A percentile compares a stretch with the other conserved stretches of the same genome.
Conservation (phyloP, 2,888 invertebrate species). For the Ceramica pisi region DNA sequence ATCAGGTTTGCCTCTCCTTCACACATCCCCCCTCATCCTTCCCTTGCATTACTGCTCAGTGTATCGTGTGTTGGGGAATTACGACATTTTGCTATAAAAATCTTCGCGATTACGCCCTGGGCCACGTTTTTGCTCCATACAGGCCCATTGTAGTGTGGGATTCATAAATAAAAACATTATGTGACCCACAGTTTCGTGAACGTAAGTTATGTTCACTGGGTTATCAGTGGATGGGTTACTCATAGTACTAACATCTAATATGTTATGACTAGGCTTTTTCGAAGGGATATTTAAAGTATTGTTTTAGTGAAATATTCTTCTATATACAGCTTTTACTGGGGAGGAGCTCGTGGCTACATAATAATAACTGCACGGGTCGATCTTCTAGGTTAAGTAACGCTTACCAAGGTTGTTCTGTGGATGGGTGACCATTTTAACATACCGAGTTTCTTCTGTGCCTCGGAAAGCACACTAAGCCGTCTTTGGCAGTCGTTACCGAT, state of each 20-base stretch:
- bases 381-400: too few species aligned
- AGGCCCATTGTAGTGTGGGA: slow-evolving; percentile 27
- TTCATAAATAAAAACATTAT: slow-evolving; percentile 33
- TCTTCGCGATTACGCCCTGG: slow-evolving; percentile 29
- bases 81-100: slow-evolving; percentile 48
- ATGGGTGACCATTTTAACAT: too few species aligned
- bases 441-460: too few species aligned
- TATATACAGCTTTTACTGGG: too few species aligned
- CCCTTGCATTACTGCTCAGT: slow-evolving; percentile 15
- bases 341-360: too few species aligned
- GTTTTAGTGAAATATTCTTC: too few species aligned
- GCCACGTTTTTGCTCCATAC: slow-evolving; percentile 19
- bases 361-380: too few species aligned
- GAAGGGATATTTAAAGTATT: not conserved
- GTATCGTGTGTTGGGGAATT: slow-evolving; percentile 30
- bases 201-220: slow-evolving; percentile 14
- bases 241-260: not conserved
- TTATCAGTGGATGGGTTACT: slow-evolving; percentile 1
- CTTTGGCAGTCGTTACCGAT: too few species aligned
- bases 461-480: too few species aligned
- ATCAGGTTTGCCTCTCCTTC: too few species aligned
- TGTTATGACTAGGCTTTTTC: not conserved
- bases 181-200: slow-evolving; percentile 9
- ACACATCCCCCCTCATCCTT: too few species aligned
- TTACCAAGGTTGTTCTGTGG: too few species aligned